These are phyloP conservation scores for Spea multiplicata DNA, from an alignment of 2,113 vertebrate species.

Conservation along the genomic window DNA sequence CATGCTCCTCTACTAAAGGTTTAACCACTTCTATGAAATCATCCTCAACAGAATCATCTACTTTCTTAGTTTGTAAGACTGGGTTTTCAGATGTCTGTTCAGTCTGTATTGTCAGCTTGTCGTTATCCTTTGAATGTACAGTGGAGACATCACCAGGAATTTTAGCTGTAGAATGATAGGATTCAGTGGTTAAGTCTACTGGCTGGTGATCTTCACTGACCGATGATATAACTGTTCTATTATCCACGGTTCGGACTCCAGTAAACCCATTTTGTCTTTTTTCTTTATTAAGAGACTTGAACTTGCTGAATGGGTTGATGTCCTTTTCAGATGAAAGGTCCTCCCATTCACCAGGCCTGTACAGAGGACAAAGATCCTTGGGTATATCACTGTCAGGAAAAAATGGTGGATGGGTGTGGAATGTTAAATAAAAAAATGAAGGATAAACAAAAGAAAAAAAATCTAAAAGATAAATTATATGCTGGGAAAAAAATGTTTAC, in stretches of 20 bases:
- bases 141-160: neutral
- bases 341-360: conserved; percentile 98
- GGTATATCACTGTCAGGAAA: conserved; percentile 87
- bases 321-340: conserved; percentile 91
- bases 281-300: conserved; percentile 78
- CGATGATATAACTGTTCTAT: conserved; percentile 46
- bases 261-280: conserved; percentile 63
- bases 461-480: conserved; percentile 50
- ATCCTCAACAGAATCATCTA: conserved; percentile 47
- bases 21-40: conserved; percentile 65
- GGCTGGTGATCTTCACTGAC: conserved; percentile 51
- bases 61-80: conserved; percentile 64
- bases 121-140: neutral
- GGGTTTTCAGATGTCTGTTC: conserved; percentile 26
- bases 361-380: conserved; percentile 99
- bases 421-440: conserved; percentile 68
- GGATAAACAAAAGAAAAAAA: conserved; percentile 58
- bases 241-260: conserved; percentile 18
- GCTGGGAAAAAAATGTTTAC: conserved; percentile 44
- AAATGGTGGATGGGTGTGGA: conserved; percentile 70
- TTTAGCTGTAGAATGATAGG: conserved; percentile 47
- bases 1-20: conserved; percentile 23
- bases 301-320: conserved; percentile 94
- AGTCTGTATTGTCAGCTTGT: neutral
- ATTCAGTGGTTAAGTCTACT: conserved; percentile 53